Evolutionary conservation across 2,113 vertebrate species (phyloP).

Genomic region (Hemibagrus wyckioides): DNA sequence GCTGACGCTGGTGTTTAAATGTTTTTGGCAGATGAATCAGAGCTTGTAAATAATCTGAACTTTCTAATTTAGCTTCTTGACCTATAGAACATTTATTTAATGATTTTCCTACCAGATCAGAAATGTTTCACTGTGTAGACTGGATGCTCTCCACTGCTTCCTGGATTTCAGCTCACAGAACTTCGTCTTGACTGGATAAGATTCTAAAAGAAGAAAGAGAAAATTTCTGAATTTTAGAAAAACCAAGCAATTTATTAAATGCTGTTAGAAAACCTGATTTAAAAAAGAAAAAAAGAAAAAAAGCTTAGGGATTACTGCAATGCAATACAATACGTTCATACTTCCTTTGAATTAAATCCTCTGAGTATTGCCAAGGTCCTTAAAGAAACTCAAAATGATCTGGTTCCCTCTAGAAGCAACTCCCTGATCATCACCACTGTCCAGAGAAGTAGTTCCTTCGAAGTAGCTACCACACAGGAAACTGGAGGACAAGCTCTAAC

Average conservation of each 20-base stretch:
- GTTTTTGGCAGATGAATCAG: not conserved
- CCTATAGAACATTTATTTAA: not conserved
- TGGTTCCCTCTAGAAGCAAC: not conserved
- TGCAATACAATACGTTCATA: not conserved
- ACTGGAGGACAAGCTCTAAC: not conserved
- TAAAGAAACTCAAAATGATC: constrained; percentile 13
- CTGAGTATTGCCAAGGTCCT: not conserved
- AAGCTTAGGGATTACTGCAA: not conserved
- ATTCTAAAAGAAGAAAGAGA: constrained; percentile 45
- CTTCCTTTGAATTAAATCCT: not conserved
- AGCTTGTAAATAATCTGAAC: not conserved
- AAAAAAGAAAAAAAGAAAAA: no score
- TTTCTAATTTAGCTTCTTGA: not conserved
- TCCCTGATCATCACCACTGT: constrained; percentile 16
- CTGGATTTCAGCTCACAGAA: constrained; percentile 48
- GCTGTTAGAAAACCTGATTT: not conserved
- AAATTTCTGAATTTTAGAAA: not conserved
- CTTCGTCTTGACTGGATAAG: constrained; percentile 36
- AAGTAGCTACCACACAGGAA: constrained; percentile 20
- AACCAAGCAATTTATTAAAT: constrained; percentile 3
- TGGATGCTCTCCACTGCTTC: constrained; percentile 42
- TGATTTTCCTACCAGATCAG: constrained; percentile 47
- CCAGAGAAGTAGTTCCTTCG: not conserved
- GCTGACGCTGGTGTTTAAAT: constrained; percentile 1
- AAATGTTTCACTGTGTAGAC: constrained; percentile 1